Conservation (phyloP, 2,797 vertebrate species). For the Phoeniculus purpureus region DNA sequence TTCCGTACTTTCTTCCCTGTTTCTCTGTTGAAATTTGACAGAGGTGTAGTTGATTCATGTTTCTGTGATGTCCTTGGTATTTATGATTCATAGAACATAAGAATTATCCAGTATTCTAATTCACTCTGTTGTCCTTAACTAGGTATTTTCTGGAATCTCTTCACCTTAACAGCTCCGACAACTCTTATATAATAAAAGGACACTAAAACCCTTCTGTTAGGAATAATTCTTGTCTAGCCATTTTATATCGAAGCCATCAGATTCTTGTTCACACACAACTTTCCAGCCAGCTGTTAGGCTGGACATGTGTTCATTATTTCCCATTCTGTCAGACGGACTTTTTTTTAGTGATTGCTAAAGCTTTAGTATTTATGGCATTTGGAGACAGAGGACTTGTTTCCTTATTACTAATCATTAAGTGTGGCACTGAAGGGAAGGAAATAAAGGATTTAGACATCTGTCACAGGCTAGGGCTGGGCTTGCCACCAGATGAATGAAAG, state of each 20-base stretch:
- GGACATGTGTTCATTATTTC: not conserved
- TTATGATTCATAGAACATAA: conserved; percentile 26
- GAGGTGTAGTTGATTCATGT: not conserved
- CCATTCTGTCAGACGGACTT: not conserved
- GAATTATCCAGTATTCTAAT: conserved; percentile 32
- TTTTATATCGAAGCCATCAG: not conserved
- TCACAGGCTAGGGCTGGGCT: too few relatives aligned
- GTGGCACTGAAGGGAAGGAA: not conserved
- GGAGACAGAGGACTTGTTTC: not conserved
- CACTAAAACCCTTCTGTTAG: not conserved
- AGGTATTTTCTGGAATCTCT: conserved; percentile 1
- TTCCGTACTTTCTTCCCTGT: not conserved
- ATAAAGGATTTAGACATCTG: not conserved
- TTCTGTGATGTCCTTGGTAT: not conserved
- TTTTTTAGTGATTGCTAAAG: not conserved
- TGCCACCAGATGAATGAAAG: too few relatives aligned
- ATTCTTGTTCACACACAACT: not conserved
- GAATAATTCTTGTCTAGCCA: not conserved
- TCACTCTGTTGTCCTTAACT: conserved; percentile 16
- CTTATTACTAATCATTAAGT: not conserved
- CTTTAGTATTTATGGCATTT: not conserved
- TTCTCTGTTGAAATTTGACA: not conserved
- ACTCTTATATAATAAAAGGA: conserved; percentile 1
- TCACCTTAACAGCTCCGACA: not conserved
- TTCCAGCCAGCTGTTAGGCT: not conserved